Percentiles rank a stretch among this genome's conserved stretches.
Conservation (phyloP, 1,140 invertebrate genomes). For the Pseudomyrmex sp. region DNA sequence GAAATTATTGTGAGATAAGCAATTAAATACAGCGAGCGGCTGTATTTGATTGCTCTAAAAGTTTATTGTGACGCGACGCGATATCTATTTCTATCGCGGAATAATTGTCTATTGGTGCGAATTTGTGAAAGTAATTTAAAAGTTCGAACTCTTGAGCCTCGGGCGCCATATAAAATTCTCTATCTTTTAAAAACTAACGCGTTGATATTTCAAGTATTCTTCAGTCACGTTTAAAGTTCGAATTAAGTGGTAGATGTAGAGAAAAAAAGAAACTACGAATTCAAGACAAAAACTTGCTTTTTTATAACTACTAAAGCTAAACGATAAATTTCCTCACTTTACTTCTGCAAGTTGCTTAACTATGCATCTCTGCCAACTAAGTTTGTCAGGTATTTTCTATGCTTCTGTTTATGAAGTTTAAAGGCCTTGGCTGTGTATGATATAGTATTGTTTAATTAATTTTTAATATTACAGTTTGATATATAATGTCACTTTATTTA, state of each 20-base stretch:
- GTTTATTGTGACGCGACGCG: conserved; percentile 18
- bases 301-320: conserved; percentile 23
- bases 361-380: not conserved
- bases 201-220: conserved; percentile 5
- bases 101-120: conserved; percentile 43
- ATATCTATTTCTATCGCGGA: conserved; percentile 34
- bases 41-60: conserved; percentile 53
- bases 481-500: no score
- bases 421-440: not conserved
- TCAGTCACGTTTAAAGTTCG: conserved; percentile 38
- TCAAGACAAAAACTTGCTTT: not conserved
- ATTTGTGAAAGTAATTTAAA: conserved; percentile 36
- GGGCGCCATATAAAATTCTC: not conserved
- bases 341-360: not conserved
- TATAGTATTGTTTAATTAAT: not conserved
- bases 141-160: conserved; percentile 19
- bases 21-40: conserved; percentile 40
- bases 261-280: not conserved
- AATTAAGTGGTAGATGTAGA: conserved; percentile 3
- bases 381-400: not conserved
- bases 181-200: conserved; percentile 38
- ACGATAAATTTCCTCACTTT: not conserved
- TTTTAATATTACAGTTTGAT: not conserved
- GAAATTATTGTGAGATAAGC: conserved; percentile 29
- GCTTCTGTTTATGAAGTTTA: not conserved